phyloP scores from a whole-genome alignment of 2,888 invertebrate species.

The Pseudococcus jackbeardsleyi region DNA sequence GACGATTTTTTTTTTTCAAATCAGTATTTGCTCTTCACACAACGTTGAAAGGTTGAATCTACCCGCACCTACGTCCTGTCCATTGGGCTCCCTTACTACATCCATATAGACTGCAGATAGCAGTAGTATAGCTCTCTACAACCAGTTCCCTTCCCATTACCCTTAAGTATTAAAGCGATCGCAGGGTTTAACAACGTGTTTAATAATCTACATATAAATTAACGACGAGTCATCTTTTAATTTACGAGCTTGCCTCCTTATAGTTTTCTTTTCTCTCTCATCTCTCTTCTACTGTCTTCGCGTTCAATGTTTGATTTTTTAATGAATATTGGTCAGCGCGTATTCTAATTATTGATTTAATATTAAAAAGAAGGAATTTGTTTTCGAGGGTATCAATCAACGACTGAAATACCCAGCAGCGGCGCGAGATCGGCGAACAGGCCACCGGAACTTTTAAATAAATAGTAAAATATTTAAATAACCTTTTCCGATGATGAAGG shows the following conservation, averaged over 20 bases:
- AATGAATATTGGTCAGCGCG: conserved; percentile 46
- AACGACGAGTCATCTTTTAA: conserved; percentile 50
- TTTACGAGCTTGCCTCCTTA: conserved; percentile 16
- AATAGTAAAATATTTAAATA: background rate
- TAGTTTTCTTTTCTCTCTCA: background rate
- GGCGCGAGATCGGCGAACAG: background rate
- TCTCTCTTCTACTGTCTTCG: background rate
- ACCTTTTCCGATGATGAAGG: background rate
- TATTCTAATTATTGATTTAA: conserved; percentile 52
- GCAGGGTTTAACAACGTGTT: conserved; percentile 34
- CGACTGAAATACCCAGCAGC: background rate
- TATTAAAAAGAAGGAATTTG: conserved; percentile 10
- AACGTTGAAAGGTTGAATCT: background rate
- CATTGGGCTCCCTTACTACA: background rate
- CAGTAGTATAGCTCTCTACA: background rate
- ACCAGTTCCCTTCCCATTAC: conserved; percentile 36
- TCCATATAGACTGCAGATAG: background rate
- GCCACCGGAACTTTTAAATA: conserved; percentile 7
- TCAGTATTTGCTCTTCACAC: too few relatives aligned
- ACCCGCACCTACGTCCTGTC: background rate
- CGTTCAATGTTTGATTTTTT: conserved; percentile 25
- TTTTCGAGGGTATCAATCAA: conserved; percentile 9
- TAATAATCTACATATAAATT: conserved; percentile 55
- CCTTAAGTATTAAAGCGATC: conserved; percentile 10
- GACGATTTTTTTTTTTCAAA: too few relatives aligned